Percentiles rank a stretch among this genome's conserved stretches.
Conservation (phyloP, 2,113 vertebrate species). For the Noctilio leporinus region DNA sequence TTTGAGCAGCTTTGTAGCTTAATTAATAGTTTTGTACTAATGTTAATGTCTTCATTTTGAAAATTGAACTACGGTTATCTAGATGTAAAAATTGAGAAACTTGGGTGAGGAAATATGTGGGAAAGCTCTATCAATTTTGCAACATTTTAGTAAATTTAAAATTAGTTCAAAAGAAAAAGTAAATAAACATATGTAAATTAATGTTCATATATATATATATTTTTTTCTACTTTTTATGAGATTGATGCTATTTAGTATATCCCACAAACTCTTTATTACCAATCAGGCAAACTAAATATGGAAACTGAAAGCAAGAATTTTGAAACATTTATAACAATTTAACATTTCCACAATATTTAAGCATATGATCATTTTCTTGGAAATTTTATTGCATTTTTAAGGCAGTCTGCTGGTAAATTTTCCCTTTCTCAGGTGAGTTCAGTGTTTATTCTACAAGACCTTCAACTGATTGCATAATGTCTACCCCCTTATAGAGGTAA, state of each 20-base stretch:
- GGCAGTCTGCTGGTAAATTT: background rate
- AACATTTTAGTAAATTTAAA: conserved; percentile 14
- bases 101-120: background rate
- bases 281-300: conserved; percentile 20
- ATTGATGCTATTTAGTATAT: background rate
- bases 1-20: background rate
- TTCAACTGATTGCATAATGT: background rate
- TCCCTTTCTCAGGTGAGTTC: background rate
- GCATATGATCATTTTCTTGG: background rate
- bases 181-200: background rate
- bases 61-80: background rate
- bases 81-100: background rate
- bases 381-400: conserved; percentile 19
- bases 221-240: background rate
- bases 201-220: background rate
- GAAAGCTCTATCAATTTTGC: background rate
- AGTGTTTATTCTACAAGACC: background rate
- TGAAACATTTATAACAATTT: conserved; percentile 20
- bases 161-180: conserved; percentile 35
- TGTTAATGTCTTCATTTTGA: conserved; percentile 14
- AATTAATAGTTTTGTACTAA: background rate
- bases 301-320: conserved; percentile 4
- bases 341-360: conserved; percentile 30
- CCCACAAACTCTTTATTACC: background rate
- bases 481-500: background rate